A percentile compares a stretch with the other conserved stretches of the same genome.
phyloP scores from a whole-genome alignment of 2,888 invertebrate genomes.

The Escarpia spicata region DNA sequence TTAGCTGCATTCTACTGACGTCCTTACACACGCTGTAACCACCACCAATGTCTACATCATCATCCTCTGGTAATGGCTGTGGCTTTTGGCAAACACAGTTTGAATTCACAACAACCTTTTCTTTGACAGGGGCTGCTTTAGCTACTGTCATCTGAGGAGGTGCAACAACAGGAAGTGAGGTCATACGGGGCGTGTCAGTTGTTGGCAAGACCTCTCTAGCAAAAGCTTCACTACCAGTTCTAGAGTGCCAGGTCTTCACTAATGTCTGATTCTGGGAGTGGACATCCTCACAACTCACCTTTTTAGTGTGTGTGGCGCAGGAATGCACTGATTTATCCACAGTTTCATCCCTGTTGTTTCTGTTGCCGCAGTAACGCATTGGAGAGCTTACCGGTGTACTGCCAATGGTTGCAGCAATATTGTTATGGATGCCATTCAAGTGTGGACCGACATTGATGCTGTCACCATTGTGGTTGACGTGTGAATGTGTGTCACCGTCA shows the following conservation, averaged over 20 bases:
- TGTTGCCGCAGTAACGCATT: neutral
- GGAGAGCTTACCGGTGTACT: neutral
- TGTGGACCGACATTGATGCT: neutral
- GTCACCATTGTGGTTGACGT: neutral
- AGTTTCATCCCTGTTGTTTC: neutral
- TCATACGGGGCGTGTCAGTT: neutral
- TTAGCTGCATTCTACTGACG: neutral
- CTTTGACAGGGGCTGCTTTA: neutral
- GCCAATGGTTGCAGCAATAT: neutral
- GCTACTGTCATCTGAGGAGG: neutral
- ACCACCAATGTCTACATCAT: neutral
- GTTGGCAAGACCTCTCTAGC: neutral
- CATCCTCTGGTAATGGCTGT: neutral
- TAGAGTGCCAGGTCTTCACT: neutral
- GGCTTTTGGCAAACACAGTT: neutral
- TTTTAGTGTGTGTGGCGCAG: neutral
- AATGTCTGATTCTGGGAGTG: neutral
- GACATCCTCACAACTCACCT: neutral
- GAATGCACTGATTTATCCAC: neutral
- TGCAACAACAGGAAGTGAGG: neutral
- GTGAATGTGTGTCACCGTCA: neutral
- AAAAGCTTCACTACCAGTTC: neutral
- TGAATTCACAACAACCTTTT: neutral
- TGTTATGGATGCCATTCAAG: constrained; percentile 10
- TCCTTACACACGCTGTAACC: neutral